Conservation (phyloP, 2,113 vertebrate species). For the Muntiacus reevesi region DNA sequence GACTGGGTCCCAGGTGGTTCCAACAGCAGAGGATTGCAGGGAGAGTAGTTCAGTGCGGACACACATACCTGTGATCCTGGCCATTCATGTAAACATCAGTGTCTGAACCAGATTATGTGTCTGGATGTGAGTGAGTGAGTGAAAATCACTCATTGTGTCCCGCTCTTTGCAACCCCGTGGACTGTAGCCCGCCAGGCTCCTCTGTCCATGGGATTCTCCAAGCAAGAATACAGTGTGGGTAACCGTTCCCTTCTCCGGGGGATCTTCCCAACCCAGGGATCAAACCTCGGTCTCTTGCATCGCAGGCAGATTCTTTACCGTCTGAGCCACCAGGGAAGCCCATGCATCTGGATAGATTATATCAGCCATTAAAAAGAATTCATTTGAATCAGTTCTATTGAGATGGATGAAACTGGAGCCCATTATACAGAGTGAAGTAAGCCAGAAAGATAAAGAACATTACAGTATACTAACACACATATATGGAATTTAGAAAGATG, state of each 20-base stretch:
- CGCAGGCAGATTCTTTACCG: background rate
- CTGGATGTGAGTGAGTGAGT: background rate
- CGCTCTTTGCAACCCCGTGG: background rate
- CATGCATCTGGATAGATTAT: background rate
- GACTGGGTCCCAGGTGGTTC: no score
- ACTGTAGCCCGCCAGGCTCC: background rate
- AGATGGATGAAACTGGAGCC: no score
- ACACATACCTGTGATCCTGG: background rate
- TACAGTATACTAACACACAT: no score
- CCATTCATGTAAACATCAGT: background rate
- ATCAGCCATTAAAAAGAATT: no score
- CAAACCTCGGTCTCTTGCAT: accelerated
- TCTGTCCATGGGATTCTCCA: background rate
- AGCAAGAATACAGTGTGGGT: background rate
- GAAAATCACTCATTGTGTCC: background rate
- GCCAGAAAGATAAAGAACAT: no score
- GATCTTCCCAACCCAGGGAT: background rate
- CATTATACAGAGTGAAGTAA: no score
- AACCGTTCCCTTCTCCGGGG: background rate
- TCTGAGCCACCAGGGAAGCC: background rate
- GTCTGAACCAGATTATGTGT: background rate
- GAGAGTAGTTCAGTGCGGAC: background rate
- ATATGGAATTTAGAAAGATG: no score
- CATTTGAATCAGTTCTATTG: no score
- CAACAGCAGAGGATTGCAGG: background rate